A percentile compares a stretch with the other conserved stretches of the same genome.
Conservation (phyloP, 2,113 vertebrate species). For the Heloderma charlesbogerti region DNA sequence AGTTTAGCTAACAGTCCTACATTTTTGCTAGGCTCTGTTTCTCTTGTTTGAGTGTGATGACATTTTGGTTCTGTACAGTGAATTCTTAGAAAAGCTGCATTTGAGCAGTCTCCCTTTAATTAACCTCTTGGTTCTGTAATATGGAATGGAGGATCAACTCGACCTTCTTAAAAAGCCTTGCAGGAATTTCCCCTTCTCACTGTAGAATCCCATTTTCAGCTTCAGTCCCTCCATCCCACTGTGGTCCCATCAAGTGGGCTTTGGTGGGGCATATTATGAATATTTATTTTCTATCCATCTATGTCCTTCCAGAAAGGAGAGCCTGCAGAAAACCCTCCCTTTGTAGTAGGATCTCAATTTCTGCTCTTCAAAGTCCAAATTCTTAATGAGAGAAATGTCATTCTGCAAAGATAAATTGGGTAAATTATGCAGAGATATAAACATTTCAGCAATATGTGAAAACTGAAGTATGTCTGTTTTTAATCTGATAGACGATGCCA, state of each 20-base stretch:
- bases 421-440: background rate
- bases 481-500: background rate
- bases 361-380: background rate
- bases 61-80: background rate
- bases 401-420: background rate
- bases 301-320: background rate
- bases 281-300: background rate
- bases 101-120: background rate
- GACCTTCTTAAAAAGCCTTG: background rate
- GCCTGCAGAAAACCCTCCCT: background rate
- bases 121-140: background rate
- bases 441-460: background rate
- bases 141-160: background rate
- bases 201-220: background rate
- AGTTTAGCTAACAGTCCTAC: slow-evolving; percentile 1
- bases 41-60: slow-evolving; percentile 15
- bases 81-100: slow-evolving; percentile 28
- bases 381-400: background rate
- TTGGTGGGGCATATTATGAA: background rate
- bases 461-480: background rate
- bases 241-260: background rate
- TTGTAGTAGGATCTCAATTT: background rate
- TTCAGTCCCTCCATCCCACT: background rate
- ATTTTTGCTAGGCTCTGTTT: background rate
- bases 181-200: background rate